Evolutionary conservation across 1,140 invertebrate species (phyloP), one percentile per base, ranked within the genome.

Genomic region (Drosophila repleta): DNA sequence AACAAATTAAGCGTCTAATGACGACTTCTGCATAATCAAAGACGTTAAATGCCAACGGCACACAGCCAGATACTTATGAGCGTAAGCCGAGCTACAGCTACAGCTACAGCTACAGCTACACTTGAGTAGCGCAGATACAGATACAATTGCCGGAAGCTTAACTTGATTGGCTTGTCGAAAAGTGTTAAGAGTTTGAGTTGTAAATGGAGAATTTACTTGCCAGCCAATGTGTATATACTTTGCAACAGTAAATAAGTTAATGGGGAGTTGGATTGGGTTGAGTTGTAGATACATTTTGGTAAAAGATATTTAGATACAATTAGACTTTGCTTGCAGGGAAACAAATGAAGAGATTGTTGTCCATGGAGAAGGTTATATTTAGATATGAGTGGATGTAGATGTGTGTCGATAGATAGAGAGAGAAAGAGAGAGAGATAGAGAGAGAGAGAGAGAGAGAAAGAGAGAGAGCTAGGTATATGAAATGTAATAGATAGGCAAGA

Each of bases 1-100:
- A 70, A 65, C 76, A 65, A 70, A 76, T 71, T 74, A 75, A 69
- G 70, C 64, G 66, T 21, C 39, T 61, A 71, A 77, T 76, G 41
- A 81, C 64, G 48, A 63, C 51, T 75, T 10, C 66, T 70, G 63
- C 64, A 69, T 73, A 79, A 69, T 78, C 64, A 83, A 52, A 15
- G 18, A 60, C 7, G 35, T 13, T 17, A 53, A 21, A 18, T 29
- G 15, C 32, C 18, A 43, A 5, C 5, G 7, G 15, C 8, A 11
- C 15, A 52, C 26, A 1, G 3, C 10, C 43, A n/a, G 39, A 70
- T 53, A 53, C 29, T 53, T 51, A 21, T 18, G 11, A 10, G 18
- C 21, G 37, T 43, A 49, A 49, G 24, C 48, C n/a, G 18, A 41
- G 18, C 61, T n/a, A 61, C 32, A 62, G 41, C 7, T 53, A 32